These are phyloP conservation scores for Cranoglanis bouderius DNA, from an alignment of 2,113 vertebrate species.

Conservation along the genomic window DNA sequence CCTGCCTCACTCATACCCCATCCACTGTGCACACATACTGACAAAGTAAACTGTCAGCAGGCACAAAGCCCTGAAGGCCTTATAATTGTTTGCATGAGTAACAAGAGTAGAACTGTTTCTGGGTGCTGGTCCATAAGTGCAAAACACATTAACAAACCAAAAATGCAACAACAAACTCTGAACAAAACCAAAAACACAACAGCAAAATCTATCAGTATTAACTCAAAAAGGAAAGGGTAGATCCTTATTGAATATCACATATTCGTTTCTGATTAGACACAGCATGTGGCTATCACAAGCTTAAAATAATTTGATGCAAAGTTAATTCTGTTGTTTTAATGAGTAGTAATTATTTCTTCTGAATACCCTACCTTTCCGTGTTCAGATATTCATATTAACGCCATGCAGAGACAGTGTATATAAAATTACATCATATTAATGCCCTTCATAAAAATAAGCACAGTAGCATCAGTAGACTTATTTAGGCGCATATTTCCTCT, in stretches of 20 bases:
- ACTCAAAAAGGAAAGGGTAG: background rate
- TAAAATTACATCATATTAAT: background rate
- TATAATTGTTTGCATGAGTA: constrained; percentile 38
- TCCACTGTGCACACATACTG: background rate
- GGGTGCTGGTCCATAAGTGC: background rate
- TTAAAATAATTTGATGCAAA: background rate
- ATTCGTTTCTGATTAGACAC: background rate
- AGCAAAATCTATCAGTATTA: background rate
- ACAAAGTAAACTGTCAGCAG: constrained; percentile 42
- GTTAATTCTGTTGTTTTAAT: background rate
- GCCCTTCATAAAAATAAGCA: background rate
- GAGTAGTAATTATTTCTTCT: background rate
- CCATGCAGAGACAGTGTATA: background rate
- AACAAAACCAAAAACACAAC: background rate
- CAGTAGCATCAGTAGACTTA: background rate
- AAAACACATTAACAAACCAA: background rate
- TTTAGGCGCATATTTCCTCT: background rate
- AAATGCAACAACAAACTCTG: background rate
- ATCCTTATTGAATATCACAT: background rate
- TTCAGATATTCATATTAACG: background rate
- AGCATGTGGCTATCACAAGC: background rate
- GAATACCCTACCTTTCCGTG: background rate
- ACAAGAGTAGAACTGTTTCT: background rate
- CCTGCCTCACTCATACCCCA: background rate
- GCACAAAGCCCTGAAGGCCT: constrained; percentile 14